Percentiles rank a stretch among this genome's conserved stretches.
phyloP scores from a whole-genome alignment of 2,113 vertebrate genomes.

The Tapirus terrestris region DNA sequence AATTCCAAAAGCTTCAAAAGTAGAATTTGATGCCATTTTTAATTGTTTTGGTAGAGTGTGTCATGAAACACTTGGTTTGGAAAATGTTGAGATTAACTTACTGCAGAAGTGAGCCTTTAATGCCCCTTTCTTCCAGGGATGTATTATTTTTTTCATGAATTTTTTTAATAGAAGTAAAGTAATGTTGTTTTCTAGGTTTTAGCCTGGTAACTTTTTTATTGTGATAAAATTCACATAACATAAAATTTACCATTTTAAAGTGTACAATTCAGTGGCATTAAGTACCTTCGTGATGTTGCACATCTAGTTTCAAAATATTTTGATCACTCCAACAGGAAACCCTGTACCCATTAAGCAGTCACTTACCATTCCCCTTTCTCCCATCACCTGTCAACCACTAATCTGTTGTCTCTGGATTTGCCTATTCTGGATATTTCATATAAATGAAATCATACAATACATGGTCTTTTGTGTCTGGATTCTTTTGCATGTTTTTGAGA shows the following conservation, averaged over 20 bases:
- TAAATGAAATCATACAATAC: background rate
- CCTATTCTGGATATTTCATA: constrained; percentile 39
- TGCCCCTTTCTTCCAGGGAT: background rate
- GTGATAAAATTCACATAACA: constrained; percentile 14
- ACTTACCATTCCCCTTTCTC: background rate
- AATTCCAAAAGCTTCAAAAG: constrained; percentile 40
- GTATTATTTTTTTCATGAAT: background rate
- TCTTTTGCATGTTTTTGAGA: constrained; percentile 55
- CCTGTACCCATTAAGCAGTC: background rate
- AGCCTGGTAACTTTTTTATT: background rate
- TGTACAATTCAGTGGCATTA: background rate
- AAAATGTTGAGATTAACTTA: constrained; percentile 36
- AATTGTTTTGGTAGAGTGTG: constrained; percentile 27
- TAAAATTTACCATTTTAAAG: constrained; percentile 29
- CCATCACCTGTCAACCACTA: background rate
- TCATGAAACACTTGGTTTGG: constrained; percentile 29
- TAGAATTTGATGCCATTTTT: constrained; percentile 45
- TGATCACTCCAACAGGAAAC: background rate
- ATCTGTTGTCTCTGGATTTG: constrained; percentile 33
- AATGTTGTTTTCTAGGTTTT: constrained; percentile 7
- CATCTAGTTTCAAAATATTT: constrained; percentile 53
- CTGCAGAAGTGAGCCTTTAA: constrained; percentile 10
- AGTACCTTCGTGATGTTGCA: constrained; percentile 7
- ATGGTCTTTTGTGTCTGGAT: background rate
- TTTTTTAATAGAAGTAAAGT: background rate